Evolutionary conservation across 2,888 invertebrate species (phyloP).

Genomic region (Pseudococcus longispinus): DNA sequence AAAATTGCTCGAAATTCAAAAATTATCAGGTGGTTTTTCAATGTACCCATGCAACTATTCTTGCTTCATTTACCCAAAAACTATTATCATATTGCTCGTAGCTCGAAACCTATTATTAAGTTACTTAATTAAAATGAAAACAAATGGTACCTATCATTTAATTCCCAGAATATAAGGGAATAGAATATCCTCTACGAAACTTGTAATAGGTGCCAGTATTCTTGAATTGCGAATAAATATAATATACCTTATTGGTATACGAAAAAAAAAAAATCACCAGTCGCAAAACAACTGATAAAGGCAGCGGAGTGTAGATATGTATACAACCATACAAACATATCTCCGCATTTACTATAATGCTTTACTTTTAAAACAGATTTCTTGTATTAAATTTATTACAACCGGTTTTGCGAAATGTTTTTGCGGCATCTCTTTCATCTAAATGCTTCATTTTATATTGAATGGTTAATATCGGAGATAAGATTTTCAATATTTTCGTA

Average conservation of each 20-base stretch:
- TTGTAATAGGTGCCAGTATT: no score
- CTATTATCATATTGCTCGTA: no score
- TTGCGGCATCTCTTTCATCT: conserved; percentile 8
- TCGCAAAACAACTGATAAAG: not conserved
- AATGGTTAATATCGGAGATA: not conserved
- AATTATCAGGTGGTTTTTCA: no score
- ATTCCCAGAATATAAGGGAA: no score
- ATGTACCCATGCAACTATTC: no score
- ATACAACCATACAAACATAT: not conserved
- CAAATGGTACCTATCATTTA: no score
- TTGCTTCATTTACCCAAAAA: no score
- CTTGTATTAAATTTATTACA: conserved; percentile 15
- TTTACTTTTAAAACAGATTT: conserved; percentile 22
- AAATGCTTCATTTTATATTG: not conserved
- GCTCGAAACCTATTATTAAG: no score
- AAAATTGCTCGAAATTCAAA: no score
- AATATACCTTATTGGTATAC: not conserved
- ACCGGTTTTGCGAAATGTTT: conserved; percentile 11
- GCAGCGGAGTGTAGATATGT: not conserved
- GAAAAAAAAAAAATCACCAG: not conserved
- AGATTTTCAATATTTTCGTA: not conserved
- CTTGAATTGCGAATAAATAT: no score
- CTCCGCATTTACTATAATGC: not conserved
- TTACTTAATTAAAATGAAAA: no score
- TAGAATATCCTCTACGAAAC: no score